Percentiles rank a stretch among this genome's conserved stretches.
These are phyloP conservation scores for Pollenia labialis DNA, from an alignment of 2,888 invertebrate genomes.

Conservation along the genomic window DNA sequence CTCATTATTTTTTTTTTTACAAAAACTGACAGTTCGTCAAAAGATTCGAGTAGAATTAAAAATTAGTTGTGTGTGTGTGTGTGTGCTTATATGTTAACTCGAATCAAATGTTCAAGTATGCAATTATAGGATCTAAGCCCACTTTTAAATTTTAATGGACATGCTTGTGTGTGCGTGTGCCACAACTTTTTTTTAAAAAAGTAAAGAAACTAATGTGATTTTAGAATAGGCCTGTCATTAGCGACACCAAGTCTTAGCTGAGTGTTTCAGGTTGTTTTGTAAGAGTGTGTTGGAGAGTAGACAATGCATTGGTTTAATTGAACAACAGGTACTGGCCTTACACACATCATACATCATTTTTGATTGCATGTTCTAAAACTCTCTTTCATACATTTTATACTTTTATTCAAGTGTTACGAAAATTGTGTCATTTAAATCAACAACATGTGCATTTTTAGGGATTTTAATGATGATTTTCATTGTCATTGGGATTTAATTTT, in stretches of 20 bases:
- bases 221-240: slow-evolving; percentile 66
- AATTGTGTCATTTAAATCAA: slow-evolving; percentile 71
- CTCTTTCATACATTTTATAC: not conserved
- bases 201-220: slow-evolving; percentile 43
- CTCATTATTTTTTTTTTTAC: slow-evolving; percentile 12
- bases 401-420: slow-evolving; percentile 62
- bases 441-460: slow-evolving; percentile 71
- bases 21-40: slow-evolving; percentile 72
- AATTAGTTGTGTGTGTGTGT: not conserved
- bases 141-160: slow-evolving; percentile 42
- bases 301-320: slow-evolving; percentile 13
- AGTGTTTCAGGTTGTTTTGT: slow-evolving; percentile 1
- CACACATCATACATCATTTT: slow-evolving; percentile 67
- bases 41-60: slow-evolving; percentile 63
- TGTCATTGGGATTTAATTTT: slow-evolving; percentile 65
- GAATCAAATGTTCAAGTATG: slow-evolving; percentile 66
- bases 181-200: not conserved
- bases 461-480: slow-evolving; percentile 69
- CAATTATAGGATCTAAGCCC: slow-evolving; percentile 68
- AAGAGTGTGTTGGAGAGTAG: not conserved
- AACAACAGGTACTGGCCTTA: slow-evolving; percentile 61
- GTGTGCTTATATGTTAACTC: slow-evolving; percentile 16
- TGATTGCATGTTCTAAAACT: slow-evolving; percentile 20
- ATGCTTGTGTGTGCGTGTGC: not conserved
- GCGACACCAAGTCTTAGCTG: slow-evolving; percentile 60